Evolutionary conservation across 2,797 vertebrate genomes (phyloP), one percentile per base, ranked within the genome.

Genomic region (Lepus oiostolus): DNA sequence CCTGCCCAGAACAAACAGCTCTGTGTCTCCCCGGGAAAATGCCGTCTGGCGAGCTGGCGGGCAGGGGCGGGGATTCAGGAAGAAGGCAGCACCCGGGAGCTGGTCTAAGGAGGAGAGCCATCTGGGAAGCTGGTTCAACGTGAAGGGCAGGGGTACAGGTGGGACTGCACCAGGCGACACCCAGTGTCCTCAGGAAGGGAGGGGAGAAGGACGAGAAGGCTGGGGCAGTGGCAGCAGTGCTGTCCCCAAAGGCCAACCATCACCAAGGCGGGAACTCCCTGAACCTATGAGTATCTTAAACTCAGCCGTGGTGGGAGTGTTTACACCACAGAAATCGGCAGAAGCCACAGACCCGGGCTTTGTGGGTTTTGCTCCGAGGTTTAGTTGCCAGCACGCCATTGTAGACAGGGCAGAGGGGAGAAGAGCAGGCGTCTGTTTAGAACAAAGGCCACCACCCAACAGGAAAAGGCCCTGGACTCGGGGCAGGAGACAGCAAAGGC

Each of bases 321-420:
- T 72, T 30, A 77, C 26, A 90, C 72, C 71, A 81, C 1, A 71
- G 77, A 72, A 79, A 83, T 30, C 7, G 32, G 52, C n/a, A 89
- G 38, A 68, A 65, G 12, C 47, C 72, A 67, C 65, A 91, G 62
- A 35, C 50, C 7, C 47, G 74, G 24, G 9, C 2, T 80, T 76
- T 68, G 42, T 30, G 2, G 0, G 42, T 83, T 21, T 32, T 58
- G 77, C 90, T 54, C 21, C n/a, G 30, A 58, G 77, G 50, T 72
- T 72, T n/a, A 65, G 30, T 79, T 65, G n/a, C 21, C 52, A 54
- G 32, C 11, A 87, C 35, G 30, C 5, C 16, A 22, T 21, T 24
- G 42, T 62, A 30, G 19, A 47, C 11, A 63, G 4, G 5, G 14
- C 60, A 47, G 21, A 16, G 50, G 76, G 4, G 16, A 81, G n/a